phyloP scores from a whole-genome alignment of 2,113 vertebrate genomes.

The Martes martes region DNA sequence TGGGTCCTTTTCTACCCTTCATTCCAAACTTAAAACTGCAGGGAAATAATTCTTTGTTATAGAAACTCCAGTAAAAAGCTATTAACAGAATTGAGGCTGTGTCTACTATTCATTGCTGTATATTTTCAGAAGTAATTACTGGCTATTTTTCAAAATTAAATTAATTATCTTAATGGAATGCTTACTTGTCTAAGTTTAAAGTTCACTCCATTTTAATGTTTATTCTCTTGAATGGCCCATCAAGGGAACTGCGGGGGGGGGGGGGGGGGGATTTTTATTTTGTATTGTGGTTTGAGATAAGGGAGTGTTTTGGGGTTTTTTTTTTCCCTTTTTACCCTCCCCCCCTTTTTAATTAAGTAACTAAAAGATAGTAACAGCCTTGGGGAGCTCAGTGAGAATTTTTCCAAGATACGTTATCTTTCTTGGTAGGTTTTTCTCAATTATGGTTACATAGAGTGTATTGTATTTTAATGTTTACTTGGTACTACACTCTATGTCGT shows the following conservation, averaged over 20 bases:
- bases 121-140: conserved; percentile 61
- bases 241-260: neutral
- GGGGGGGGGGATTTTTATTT: neutral
- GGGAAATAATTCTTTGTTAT: conserved; percentile 49
- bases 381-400: neutral
- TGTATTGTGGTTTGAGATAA: neutral
- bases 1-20: neutral
- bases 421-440: neutral
- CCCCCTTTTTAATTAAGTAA: neutral
- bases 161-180: conserved; percentile 48
- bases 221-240: conserved; percentile 42
- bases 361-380: neutral
- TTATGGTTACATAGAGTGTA: neutral
- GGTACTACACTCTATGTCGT: neutral
- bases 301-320: neutral
- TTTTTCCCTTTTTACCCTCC: neutral
- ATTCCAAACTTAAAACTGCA: conserved; percentile 18
- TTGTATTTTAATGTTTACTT: conserved; percentile 46
- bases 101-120: neutral
- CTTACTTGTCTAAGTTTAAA: conserved; percentile 23
- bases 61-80: conserved; percentile 23
- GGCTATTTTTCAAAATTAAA: conserved; percentile 57
- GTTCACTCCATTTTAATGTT: conserved; percentile 36
- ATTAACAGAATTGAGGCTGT: conserved; percentile 33
- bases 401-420: neutral